Percentiles rank a stretch among this genome's conserved stretches.
Evolutionary conservation across 2,113 vertebrate genomes (phyloP).

Genomic region (Equus przewalskii): DNA sequence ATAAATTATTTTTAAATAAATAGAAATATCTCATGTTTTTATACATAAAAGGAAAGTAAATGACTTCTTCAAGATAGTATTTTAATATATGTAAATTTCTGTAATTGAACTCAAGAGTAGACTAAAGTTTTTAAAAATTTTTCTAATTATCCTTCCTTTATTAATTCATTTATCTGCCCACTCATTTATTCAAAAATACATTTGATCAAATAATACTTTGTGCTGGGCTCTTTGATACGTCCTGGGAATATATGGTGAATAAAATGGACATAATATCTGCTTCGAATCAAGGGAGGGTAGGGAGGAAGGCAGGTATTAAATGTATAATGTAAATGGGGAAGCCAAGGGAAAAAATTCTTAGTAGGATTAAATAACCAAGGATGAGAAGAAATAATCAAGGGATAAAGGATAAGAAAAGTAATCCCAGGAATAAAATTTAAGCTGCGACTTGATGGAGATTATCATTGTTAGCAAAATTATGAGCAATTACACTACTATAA

Average conservation of each 20-base stretch:
- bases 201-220: background rate
- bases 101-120: background rate
- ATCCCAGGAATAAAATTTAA: background rate
- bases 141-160: background rate
- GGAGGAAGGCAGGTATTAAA: background rate
- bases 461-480: background rate
- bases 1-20: background rate
- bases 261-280: background rate
- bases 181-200: background rate
- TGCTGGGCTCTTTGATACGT: background rate
- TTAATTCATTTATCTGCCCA: background rate
- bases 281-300: background rate
- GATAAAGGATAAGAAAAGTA: background rate
- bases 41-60: background rate
- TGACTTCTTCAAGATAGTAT: background rate
- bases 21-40: background rate
- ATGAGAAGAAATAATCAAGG: background rate
- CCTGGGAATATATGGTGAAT: background rate
- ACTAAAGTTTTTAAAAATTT: background rate
- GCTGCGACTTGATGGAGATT: background rate
- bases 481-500: background rate
- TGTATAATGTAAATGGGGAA: background rate
- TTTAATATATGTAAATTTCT: background rate
- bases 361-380: background rate
- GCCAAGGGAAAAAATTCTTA: background rate